These are phyloP conservation scores for Gisinianus flammeolus DNA, from an alignment of 2,888 invertebrate genomes.

Conservation along the genomic window DNA sequence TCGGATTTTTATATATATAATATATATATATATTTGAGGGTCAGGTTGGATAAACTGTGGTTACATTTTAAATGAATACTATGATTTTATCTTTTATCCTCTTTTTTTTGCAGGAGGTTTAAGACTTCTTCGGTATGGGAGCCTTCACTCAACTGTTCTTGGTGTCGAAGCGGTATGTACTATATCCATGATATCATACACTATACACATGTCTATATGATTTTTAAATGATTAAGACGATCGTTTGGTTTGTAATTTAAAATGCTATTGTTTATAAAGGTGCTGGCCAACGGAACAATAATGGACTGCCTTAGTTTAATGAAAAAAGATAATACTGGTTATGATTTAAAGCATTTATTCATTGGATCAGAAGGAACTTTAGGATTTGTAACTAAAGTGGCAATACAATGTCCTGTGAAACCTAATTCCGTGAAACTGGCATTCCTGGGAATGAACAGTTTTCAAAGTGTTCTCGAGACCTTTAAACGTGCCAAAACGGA, in stretches of 20 bases:
- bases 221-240: constrained; percentile 18
- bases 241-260: not conserved
- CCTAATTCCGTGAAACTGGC: constrained; percentile 85
- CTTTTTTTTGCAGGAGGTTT: too few relatives aligned
- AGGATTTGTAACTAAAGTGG: constrained; percentile 90
- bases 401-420: constrained; percentile 85
- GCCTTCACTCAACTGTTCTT: constrained; percentile 86
- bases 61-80: too few relatives aligned
- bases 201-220: not conserved
- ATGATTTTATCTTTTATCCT: too few relatives aligned
- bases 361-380: constrained; percentile 98
- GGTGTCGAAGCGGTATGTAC: constrained; percentile 91
- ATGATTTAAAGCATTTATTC: constrained; percentile 94
- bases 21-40: too few relatives aligned
- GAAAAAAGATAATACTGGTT: constrained; percentile 97
- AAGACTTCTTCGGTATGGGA: constrained; percentile 90
- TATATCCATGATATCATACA: not conserved
- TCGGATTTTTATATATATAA: too few relatives aligned
- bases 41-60: too few relatives aligned
- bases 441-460: constrained; percentile 83
- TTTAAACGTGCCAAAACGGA: constrained; percentile 76
- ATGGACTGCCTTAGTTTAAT: constrained; percentile 83
- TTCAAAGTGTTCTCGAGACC: constrained; percentile 77
- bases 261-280: constrained; percentile 64
- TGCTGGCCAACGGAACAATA: constrained; percentile 82